Conservation (phyloP, 2,797 vertebrate species). For the Varecia variegata region DNA sequence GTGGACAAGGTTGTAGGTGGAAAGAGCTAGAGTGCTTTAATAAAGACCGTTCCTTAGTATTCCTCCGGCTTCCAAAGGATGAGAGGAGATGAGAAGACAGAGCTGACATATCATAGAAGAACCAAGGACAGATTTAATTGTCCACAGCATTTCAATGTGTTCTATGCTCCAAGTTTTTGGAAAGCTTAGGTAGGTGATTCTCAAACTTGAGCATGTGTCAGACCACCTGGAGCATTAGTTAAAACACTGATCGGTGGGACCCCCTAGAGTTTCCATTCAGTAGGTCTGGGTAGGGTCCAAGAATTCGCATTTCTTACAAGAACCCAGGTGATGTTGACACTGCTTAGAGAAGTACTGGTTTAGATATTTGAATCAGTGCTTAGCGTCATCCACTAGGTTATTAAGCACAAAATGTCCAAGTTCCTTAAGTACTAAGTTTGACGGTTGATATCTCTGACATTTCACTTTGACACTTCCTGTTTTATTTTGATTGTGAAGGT, state of each 20-base stretch:
- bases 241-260: not conserved
- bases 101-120: not conserved
- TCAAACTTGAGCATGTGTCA: not conserved
- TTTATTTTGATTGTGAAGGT: too few relatives aligned
- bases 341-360: not conserved
- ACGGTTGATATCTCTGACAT: too few relatives aligned
- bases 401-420: too few relatives aligned
- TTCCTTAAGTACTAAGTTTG: too few relatives aligned
- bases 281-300: not conserved
- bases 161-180: not conserved
- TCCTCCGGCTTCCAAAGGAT: not conserved
- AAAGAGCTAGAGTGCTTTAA: not conserved
- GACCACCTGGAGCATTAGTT: not conserved
- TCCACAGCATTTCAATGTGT: not conserved
- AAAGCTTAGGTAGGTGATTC: not conserved
- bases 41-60: not conserved
- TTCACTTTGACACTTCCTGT: too few relatives aligned
- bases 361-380: not conserved
- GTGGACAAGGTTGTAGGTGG: not conserved
- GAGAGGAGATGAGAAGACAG: not conserved
- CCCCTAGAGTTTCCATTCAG: not conserved
- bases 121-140: not conserved
- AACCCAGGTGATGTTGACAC: not conserved
- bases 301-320: not conserved
- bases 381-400: not conserved